Percentiles rank a stretch among this genome's conserved stretches.
Conservation (phyloP, 1,140 invertebrate genomes). For the Eumaeus atala region DNA sequence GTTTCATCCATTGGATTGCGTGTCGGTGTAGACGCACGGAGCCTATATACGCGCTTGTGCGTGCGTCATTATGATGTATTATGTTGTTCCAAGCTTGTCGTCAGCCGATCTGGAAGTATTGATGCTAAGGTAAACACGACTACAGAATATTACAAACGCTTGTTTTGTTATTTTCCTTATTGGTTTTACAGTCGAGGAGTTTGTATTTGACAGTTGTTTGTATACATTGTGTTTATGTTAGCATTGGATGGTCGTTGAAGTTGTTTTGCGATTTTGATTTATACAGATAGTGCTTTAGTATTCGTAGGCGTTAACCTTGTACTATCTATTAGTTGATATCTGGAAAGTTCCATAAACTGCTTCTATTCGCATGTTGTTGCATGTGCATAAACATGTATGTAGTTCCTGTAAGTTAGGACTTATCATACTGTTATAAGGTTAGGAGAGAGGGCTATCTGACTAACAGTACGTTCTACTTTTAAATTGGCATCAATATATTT, state of each 20-base stretch:
- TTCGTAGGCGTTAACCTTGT: background rate
- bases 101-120: constrained; percentile 77
- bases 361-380: no score
- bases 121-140: constrained; percentile 77
- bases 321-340: background rate
- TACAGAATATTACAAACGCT: constrained; percentile 6
- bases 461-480: no score
- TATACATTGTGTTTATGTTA: constrained; percentile 28
- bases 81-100: constrained; percentile 74
- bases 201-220: constrained; percentile 23
- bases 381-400: no score
- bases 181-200: constrained; percentile 19
- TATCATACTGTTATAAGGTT: no score
- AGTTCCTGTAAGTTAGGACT: no score
- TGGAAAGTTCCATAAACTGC: no score
- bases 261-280: constrained; percentile 20
- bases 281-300: background rate
- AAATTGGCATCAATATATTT: no score
- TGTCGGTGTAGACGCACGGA: no score
- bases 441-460: no score
- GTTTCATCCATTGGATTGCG: no score
- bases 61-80: background rate
- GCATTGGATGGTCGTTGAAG: constrained; percentile 20
- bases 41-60: background rate
- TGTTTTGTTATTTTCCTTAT: constrained; percentile 18